A percentile compares a stretch with the other conserved stretches of the same genome.
Conservation (phyloP, 2,888 invertebrate species). For the Lepidochitona cinerea region DNA sequence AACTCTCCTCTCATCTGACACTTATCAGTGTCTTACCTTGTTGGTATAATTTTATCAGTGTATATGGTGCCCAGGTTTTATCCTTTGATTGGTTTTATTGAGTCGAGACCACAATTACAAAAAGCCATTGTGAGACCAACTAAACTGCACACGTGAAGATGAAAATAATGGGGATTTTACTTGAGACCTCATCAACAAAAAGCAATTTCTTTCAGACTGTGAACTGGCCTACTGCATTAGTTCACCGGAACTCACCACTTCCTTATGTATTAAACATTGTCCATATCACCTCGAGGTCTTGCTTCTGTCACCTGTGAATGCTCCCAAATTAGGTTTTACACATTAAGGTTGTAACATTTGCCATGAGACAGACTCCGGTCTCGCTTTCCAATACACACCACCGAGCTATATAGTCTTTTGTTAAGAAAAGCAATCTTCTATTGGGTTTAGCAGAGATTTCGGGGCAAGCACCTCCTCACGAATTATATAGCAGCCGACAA, state of each 20-base stretch:
- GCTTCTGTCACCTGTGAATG: background rate
- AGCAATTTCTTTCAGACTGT: background rate
- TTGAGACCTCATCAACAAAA: background rate
- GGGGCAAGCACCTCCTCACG: conserved; percentile 2
- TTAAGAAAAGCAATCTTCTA: background rate
- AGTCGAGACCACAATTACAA: too few relatives aligned
- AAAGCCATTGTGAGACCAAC: too few relatives aligned
- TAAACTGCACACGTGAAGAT: background rate
- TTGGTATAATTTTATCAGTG: background rate
- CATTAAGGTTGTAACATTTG: conserved; percentile 9
- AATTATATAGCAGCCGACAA: background rate
- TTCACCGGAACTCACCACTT: conserved; percentile 6
- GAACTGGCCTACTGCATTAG: background rate
- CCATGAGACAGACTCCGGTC: background rate
- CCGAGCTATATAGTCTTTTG: background rate
- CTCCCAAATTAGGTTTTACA: conserved; percentile 5
- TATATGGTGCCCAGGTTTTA: too few relatives aligned
- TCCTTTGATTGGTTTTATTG: too few relatives aligned
- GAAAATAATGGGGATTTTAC: background rate
- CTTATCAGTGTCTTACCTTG: background rate
- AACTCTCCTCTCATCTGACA: background rate
- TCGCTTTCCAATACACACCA: background rate
- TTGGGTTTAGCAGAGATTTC: background rate
- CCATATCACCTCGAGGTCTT: conserved; percentile 3
- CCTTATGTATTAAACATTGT: conserved; percentile 8